Conservation (phyloP, 2,797 vertebrate genomes). For the Bradypus variegatus region DNA sequence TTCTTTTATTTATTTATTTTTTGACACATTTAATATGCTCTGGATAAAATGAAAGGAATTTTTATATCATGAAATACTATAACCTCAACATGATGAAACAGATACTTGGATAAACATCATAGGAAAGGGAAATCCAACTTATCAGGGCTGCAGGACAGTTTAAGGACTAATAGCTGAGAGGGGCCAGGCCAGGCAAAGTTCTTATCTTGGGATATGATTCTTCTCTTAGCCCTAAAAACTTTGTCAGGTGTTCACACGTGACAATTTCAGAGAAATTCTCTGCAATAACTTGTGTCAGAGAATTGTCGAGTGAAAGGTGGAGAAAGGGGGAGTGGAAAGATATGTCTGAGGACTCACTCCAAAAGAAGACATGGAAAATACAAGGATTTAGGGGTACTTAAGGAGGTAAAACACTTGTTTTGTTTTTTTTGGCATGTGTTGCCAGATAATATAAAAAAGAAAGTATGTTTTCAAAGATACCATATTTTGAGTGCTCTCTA, state of each 20-base stretch:
- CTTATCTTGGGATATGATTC: slow-evolving; percentile 50
- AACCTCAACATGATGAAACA: slow-evolving; percentile 31
- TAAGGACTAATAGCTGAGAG: slow-evolving; percentile 40
- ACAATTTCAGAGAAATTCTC: slow-evolving; percentile 63
- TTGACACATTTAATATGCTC: background rate
- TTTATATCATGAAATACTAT: slow-evolving; percentile 28
- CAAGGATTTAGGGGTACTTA: slow-evolving; percentile 57
- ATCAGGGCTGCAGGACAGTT: slow-evolving; percentile 33
- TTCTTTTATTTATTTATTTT: background rate
- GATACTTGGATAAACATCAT: slow-evolving; percentile 19
- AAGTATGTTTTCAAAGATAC: background rate
- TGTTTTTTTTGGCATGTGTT: background rate
- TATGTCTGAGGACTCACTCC: slow-evolving; percentile 46
- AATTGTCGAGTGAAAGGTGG: slow-evolving; percentile 53
- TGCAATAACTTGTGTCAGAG: background rate
- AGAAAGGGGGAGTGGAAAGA: slow-evolving; percentile 56
- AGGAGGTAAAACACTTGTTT: too few species aligned
- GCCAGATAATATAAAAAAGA: background rate
- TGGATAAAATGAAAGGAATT: slow-evolving; percentile 33
- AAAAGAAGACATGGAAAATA: slow-evolving; percentile 57
- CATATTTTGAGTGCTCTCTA: background rate
- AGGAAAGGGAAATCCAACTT: slow-evolving; percentile 46
- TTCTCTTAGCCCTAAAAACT: slow-evolving; percentile 59
- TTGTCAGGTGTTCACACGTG: slow-evolving; percentile 61
- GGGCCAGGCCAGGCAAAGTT: slow-evolving; percentile 26